phyloP scores from a whole-genome alignment of 2,797 vertebrate species.

The Poeciliopsis paucimaculata region DNA sequence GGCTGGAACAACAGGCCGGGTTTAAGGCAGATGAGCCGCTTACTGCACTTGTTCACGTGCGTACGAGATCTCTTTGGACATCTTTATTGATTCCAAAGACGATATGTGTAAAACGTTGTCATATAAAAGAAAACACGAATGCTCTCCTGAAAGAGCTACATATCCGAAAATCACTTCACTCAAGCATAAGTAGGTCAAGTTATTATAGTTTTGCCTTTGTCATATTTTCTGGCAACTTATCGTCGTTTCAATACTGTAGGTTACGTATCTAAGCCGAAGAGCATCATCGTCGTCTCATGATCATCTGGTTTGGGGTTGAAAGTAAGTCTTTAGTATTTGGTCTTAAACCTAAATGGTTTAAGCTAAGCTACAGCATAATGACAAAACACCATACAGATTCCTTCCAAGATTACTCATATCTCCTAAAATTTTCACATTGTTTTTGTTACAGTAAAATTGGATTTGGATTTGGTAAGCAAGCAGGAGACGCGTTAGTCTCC shows the following conservation, averaged over 20 bases:
- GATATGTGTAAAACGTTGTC: background rate
- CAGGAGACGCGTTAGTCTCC: too few species aligned
- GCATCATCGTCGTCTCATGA: background rate
- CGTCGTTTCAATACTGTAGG: background rate
- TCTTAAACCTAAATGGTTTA: background rate
- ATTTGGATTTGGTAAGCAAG: background rate
- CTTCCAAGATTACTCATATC: background rate
- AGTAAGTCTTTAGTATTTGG: background rate
- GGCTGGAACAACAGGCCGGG: conserved; percentile 56
- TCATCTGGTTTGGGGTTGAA: background rate
- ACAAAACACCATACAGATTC: background rate
- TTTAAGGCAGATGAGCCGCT: conserved; percentile 59
- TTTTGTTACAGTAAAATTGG: too few species aligned
- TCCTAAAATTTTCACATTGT: background rate
- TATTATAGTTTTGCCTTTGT: background rate
- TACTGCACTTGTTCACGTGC: conserved; percentile 48
- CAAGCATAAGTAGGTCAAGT: conserved; percentile 13
- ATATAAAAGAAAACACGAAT: background rate
- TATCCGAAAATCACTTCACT: background rate
- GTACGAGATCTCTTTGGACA: conserved; percentile 21
- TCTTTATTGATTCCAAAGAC: conserved; percentile 15
- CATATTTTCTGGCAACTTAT: background rate
- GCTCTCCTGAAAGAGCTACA: background rate
- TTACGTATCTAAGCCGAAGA: background rate
- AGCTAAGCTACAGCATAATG: background rate